phyloP scores from a whole-genome alignment of 2,888 invertebrate genomes.

The Acronicta leporina region DNA sequence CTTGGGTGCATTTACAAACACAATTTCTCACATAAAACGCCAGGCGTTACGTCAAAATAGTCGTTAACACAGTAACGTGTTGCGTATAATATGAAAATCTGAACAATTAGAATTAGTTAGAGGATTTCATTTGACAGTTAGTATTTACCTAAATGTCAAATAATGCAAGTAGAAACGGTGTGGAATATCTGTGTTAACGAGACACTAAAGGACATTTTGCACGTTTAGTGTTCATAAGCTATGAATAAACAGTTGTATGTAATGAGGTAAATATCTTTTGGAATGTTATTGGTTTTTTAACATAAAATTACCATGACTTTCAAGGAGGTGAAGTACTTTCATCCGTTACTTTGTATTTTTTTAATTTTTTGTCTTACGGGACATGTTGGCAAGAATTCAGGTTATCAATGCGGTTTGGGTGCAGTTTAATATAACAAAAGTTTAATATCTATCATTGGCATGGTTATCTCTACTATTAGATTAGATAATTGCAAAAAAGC shows the following conservation, averaged over 20 bases:
- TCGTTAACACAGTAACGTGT: constrained; percentile 5
- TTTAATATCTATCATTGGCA: no score
- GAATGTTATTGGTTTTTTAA: constrained; percentile 26
- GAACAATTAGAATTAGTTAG: constrained; percentile 27
- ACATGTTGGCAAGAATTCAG: no score
- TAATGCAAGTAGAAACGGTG: constrained; percentile 28
- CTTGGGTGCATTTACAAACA: no score
- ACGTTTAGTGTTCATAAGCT: constrained; percentile 22
- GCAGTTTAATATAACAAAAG: no score
- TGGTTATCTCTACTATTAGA: no score
- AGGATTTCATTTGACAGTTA: constrained; percentile 33
- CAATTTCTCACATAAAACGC: no score
- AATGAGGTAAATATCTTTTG: constrained; percentile 36
- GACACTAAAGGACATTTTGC: constrained; percentile 23
- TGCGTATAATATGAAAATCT: constrained; percentile 14
- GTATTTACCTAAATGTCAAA: constrained; percentile 24
- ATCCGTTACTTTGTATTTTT: background rate
- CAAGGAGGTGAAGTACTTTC: background rate
- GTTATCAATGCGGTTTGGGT: no score
- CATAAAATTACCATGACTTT: constrained; percentile 5
- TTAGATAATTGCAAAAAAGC: no score
- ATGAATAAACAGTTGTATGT: constrained; percentile 36
- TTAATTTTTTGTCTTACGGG: background rate
- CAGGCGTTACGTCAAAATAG: no score
- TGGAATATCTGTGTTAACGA: constrained; percentile 37